Evolutionary conservation across 1,140 invertebrate genomes (phyloP), one percentile per base, ranked within the genome.

Genomic region (Drosophila dunni): DNA sequence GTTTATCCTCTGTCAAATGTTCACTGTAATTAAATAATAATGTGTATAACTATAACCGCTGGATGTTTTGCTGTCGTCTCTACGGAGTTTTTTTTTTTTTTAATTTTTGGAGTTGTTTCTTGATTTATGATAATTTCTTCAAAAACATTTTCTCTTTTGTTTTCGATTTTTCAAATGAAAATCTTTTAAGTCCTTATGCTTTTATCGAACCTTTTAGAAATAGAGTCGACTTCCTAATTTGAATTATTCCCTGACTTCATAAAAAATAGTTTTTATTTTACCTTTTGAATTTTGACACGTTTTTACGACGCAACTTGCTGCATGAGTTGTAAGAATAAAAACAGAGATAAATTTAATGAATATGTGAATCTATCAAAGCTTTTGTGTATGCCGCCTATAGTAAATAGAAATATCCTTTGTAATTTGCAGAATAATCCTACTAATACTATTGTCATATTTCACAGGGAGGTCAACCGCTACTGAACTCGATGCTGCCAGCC

Each of bases 401-500:
- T 5, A 29, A 29, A 29, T 29, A 29, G 24, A 29, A 29, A 29
- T 44, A 44, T 45, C 8, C 53, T 42, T 11, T 50, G 20, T 53
- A 34, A 3, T 33, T 40, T 29, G 9, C 29, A 10, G 2, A 13
- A 24, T 36, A 17, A 20, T n/a, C 33, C 7, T 48, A 33, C 38
- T 71, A 71, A 73, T 50, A n/a, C 45, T n/a, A 0, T 3, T 0
- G 13, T 2, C 44, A 44, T 40, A 5, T n/a, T 80, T 17, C 51
- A 24, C 86, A 92, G 91, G 77, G 79, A 60, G 91, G 88, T 60
- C 92, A 92, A 57, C 88, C 85, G 51, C 68, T 91, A 64, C 70
- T 92, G 9, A 85, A 93, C 91, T 93, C 94, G 61, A 94, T 95
- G 85, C 93, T 96, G 63, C 94, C 94, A 56, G 94, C 95, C 70